Conservation (phyloP, 2,888 invertebrate genomes). For the Incurvaria masculella region DNA sequence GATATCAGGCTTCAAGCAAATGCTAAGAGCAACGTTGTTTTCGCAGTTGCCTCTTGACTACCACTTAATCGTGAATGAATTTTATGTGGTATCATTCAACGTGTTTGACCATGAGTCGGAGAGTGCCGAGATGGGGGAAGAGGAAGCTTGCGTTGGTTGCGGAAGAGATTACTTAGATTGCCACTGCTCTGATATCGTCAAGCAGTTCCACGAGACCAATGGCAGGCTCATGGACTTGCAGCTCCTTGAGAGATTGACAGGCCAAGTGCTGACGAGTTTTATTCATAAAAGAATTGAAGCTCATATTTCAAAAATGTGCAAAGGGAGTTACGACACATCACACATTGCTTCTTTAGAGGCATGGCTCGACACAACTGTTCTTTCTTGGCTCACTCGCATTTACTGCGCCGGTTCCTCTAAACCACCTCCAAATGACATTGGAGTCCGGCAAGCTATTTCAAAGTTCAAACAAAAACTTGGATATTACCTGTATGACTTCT, state of each 20-base stretch:
- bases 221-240: slow-evolving; percentile 72
- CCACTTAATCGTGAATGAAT: slow-evolving; percentile 66
- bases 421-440: slow-evolving; percentile 52
- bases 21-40: slow-evolving; percentile 62
- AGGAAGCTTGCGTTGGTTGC: slow-evolving; percentile 70
- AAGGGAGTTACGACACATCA: slow-evolving; percentile 82
- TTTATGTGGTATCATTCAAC: slow-evolving; percentile 75
- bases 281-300: slow-evolving; percentile 80
- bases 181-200: slow-evolving; percentile 63
- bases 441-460: slow-evolving; percentile 55
- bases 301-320: slow-evolving; percentile 81
- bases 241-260: slow-evolving; percentile 78
- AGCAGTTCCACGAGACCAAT: slow-evolving; percentile 75
- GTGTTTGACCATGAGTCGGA: slow-evolving; percentile 59
- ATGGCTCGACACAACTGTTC: slow-evolving; percentile 85
- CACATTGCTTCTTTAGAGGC: slow-evolving; percentile 73
- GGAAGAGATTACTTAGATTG: slow-evolving; percentile 56
- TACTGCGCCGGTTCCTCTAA: slow-evolving; percentile 67
- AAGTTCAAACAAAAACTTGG: slow-evolving; percentile 73
- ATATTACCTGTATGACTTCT: slow-evolving; percentile 84
- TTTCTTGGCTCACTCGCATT: slow-evolving; percentile 83
- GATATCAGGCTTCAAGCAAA: slow-evolving; percentile 59
- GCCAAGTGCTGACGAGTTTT: slow-evolving; percentile 78
- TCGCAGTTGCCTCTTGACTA: slow-evolving; percentile 70
- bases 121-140: slow-evolving; percentile 52